Evolutionary conservation across 2,888 invertebrate genomes (phyloP).

Genomic region (Embidobia sp.): DNA sequence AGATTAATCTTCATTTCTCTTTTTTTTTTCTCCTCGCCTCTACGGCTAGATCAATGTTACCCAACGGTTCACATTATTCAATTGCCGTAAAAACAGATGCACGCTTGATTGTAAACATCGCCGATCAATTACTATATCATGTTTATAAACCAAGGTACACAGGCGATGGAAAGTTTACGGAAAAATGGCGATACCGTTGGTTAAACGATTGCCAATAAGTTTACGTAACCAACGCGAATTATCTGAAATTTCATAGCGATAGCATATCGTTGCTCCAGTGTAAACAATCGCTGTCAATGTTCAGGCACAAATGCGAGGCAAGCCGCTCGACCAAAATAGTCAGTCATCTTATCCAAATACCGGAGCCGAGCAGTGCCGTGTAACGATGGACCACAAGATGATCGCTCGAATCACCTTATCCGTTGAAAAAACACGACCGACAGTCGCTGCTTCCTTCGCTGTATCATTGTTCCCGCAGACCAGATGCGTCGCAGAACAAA

Average conservation of each 20-base stretch:
- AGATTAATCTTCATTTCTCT: slow-evolving; percentile 1
- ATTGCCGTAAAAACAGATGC: slow-evolving; percentile 13
- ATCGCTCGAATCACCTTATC: slow-evolving; percentile 20
- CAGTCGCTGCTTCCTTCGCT: neutral
- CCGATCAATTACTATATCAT: too few relatives aligned
- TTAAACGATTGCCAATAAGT: neutral
- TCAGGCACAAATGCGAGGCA: neutral
- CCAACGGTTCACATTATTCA: too few relatives aligned
- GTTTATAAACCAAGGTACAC: too few relatives aligned
- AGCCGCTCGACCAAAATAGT: neutral
- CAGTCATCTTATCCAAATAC: slow-evolving; percentile 5
- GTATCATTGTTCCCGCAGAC: slow-evolving; percentile 27
- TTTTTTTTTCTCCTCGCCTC: neutral
- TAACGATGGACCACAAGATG: slow-evolving; percentile 13
- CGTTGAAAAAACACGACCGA: slow-evolving; percentile 26
- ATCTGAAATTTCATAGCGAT: slow-evolving; percentile 9
- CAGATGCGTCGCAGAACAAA: neutral
- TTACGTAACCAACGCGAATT: slow-evolving; percentile 11
- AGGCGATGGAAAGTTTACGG: too few relatives aligned
- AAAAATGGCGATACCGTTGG: neutral
- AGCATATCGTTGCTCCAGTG: slow-evolving; percentile 6
- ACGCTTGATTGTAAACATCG: too few relatives aligned
- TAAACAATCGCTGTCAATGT: slow-evolving; percentile 19
- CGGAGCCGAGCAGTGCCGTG: neutral
- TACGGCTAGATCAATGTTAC: neutral